A percentile compares a stretch with the other conserved stretches of the same genome.
Evolutionary conservation across 2,797 vertebrate species (phyloP).

Genomic region (Catharus ustulatus): DNA sequence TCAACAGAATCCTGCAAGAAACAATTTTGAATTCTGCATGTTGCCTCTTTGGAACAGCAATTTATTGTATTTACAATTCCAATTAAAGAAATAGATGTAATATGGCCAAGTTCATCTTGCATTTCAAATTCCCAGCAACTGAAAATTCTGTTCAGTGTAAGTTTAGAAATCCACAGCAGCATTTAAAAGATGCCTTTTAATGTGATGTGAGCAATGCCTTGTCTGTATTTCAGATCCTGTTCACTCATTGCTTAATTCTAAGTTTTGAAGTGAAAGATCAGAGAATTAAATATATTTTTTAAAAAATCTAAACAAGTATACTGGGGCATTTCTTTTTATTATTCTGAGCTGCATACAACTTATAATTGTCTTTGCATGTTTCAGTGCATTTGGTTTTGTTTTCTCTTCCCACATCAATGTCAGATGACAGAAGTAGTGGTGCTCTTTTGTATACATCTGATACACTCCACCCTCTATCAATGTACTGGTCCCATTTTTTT

Average conservation of each 20-base stretch:
- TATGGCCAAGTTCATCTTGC: constrained; percentile 30
- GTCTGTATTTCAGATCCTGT: constrained; percentile 39
- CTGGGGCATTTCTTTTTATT: constrained; percentile 57
- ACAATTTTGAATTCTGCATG: constrained; percentile 58
- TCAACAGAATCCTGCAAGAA: constrained; percentile 41
- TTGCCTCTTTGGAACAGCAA: constrained; percentile 32
- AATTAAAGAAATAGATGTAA: constrained; percentile 46
- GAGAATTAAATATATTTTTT: constrained; percentile 43
- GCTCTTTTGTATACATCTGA: constrained; percentile 34
- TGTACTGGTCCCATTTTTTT: constrained; percentile 49
- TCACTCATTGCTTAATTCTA: constrained; percentile 42
- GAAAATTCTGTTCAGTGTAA: constrained; percentile 27
- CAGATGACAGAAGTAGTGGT: constrained; percentile 5
- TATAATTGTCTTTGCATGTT: constrained; percentile 66
- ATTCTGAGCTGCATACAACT: constrained; percentile 34
- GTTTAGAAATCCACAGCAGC: constrained; percentile 34
- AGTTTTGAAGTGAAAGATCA: constrained; percentile 57
- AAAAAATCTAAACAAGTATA: constrained; percentile 61
- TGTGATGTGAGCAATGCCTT: constrained; percentile 46
- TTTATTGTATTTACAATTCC: constrained; percentile 31
- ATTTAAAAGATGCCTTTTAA: constrained; percentile 61
- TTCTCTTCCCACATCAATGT: not conserved
- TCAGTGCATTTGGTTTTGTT: constrained; percentile 48
- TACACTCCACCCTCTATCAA: constrained; percentile 35
- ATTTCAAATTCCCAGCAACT: constrained; percentile 62